Percentiles rank a stretch among this genome's conserved stretches.
Evolutionary conservation across 37 sponge, comb jelly and placozoan species (phyloP).

Genomic region (Aplysina aerophoba): DNA sequence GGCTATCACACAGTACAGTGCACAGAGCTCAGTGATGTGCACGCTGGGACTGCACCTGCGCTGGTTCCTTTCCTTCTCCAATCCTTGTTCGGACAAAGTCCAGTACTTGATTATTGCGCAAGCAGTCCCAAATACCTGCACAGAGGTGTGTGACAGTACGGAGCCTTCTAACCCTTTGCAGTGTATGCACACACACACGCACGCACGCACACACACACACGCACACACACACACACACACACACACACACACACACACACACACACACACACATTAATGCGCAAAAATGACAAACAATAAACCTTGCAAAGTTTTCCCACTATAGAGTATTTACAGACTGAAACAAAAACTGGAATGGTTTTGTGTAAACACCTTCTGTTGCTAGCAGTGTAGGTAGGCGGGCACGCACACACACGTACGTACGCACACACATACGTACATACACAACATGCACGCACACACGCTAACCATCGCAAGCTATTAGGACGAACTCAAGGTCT

Average conservation of each 20-base stretch:
- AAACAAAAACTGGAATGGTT: too few species aligned
- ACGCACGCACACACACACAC: neutral
- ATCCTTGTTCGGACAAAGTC: slow-evolving; percentile 83
- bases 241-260: slow-evolving; percentile 2
- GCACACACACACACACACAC: neutral
- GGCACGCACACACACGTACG: slow-evolving; percentile 8
- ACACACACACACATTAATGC: slow-evolving; percentile 25
- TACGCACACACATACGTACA: neutral
- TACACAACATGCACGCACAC: neutral
- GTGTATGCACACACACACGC: neutral
- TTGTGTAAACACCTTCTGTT: too few species aligned
- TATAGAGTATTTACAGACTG: too few species aligned
- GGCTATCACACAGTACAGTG: too few species aligned
- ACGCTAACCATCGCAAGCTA: slow-evolving; percentile 92
- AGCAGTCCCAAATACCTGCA: slow-evolving; percentile 92
- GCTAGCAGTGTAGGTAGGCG: too few species aligned
- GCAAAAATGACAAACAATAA: too few species aligned
- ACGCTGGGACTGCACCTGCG: slow-evolving; percentile 28
- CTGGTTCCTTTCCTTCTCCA: slow-evolving; percentile 56
- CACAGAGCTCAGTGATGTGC: too few species aligned
- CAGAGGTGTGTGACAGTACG: too few species aligned
- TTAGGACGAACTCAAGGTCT: slow-evolving; percentile 86
- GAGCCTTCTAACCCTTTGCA: too few species aligned
- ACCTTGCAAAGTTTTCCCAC: too few species aligned
- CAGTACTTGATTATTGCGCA: slow-evolving; percentile 86